A percentile compares a stretch with the other conserved stretches of the same genome.
Conservation (phyloP, 2,113 vertebrate species). For the Chloropsis cyanopogon region DNA sequence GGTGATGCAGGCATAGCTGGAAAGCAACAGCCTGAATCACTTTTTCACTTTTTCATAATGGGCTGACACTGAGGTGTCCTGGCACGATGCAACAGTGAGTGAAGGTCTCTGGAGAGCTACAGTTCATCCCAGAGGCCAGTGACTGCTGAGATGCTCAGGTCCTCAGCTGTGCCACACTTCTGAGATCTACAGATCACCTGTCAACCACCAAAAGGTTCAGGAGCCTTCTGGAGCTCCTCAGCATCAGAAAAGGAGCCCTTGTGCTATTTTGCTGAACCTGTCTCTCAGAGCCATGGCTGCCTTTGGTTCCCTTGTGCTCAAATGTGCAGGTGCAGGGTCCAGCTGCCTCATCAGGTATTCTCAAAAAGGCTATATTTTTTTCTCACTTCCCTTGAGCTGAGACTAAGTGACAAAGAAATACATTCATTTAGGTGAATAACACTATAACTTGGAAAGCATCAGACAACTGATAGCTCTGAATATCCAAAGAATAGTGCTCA, state of each 20-base stretch:
- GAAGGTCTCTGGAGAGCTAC: neutral
- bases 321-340: neutral
- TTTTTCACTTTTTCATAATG: neutral
- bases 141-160: neutral
- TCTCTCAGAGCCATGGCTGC: neutral
- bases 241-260: neutral
- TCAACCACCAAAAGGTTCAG: neutral
- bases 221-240: neutral
- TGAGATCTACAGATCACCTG: neutral
- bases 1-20: neutral
- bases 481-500: neutral
- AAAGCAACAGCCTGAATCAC: neutral
- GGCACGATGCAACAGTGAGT: fast-evolving
- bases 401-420: neutral
- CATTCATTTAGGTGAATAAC: neutral
- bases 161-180: neutral
- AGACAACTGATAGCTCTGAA: neutral
- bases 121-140: fast-evolving
- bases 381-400: neutral
- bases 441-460: neutral
- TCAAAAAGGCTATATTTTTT: neutral
- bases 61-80: neutral
- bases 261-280: neutral
- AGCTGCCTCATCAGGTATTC: neutral
- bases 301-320: fast-evolving